Percentiles rank a stretch among this genome's conserved stretches.
These are phyloP conservation scores for Marronus borbonicus DNA, from an alignment of 2,888 invertebrate species.

Conservation along the genomic window DNA sequence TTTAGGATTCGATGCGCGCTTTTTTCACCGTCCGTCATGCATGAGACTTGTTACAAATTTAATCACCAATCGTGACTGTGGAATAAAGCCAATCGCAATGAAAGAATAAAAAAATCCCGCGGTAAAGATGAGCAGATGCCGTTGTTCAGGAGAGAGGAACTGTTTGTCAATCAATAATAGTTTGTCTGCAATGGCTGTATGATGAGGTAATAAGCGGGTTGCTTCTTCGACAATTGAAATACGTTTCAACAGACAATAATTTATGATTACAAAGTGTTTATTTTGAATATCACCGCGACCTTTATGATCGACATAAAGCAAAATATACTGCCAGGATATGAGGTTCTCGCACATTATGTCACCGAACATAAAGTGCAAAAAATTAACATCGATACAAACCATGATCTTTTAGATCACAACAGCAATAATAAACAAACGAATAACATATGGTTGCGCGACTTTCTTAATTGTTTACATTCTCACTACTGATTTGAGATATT, in stretches of 20 bases:
- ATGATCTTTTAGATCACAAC: constrained; percentile 3
- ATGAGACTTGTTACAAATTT: constrained; percentile 44
- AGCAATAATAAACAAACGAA: constrained; percentile 34
- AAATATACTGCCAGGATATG: no score
- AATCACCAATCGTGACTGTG: constrained; percentile 41
- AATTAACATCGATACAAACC: background rate
- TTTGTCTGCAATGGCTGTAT: background rate
- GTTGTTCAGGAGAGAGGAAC: constrained; percentile 5
- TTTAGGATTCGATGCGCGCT: constrained; percentile 44
- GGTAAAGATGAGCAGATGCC: constrained; percentile 12
- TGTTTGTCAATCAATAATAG: constrained; percentile 13
- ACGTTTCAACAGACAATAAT: no score
- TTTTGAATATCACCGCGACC: no score
- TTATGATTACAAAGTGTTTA: no score
- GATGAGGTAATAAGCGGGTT: no score
- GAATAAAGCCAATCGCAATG: constrained; percentile 30
- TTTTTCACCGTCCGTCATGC: constrained; percentile 45
- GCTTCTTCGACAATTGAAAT: no score
- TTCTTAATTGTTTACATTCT: constrained; percentile 30
- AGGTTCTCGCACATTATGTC: constrained; percentile 2
- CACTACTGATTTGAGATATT: constrained; percentile 14
- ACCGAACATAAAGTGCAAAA: constrained; percentile 27
- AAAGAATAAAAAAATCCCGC: background rate
- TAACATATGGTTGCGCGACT: constrained; percentile 22
- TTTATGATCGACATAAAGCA: no score